Percentiles rank a stretch among this genome's conserved stretches.
These are phyloP conservation scores for Cotesia congregata DNA, from an alignment of 2,888 invertebrate genomes.

Conservation along the genomic window DNA sequence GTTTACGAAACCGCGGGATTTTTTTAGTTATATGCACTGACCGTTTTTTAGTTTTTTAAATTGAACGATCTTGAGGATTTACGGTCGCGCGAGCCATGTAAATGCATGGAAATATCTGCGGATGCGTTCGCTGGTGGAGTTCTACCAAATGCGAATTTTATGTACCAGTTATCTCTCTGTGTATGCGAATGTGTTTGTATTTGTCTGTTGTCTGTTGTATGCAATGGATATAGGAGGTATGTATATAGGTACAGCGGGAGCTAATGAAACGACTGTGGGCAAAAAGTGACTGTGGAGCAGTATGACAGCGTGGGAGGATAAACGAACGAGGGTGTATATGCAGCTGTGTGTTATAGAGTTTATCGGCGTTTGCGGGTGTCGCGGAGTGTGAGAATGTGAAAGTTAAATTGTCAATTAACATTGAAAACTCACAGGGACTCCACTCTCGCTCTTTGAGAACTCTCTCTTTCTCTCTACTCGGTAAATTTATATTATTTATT, in stretches of 20 bases:
- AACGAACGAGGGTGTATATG: neutral
- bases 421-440: constrained; percentile 12
- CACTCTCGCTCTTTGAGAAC: neutral
- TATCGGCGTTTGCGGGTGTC: neutral
- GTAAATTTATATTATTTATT: neutral
- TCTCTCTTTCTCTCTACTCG: neutral
- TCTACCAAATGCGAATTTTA: constrained; percentile 32
- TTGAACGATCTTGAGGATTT: constrained; percentile 46
- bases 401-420: constrained; percentile 44
- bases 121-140: constrained; percentile 31
- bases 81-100: constrained; percentile 41
- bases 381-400: constrained; percentile 23
- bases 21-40: constrained; percentile 15
- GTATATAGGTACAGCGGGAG: neutral
- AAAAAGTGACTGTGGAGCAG: constrained; percentile 9
- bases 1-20: constrained; percentile 17
- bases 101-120: constrained; percentile 43
- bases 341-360: neutral
- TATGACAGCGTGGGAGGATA: neutral
- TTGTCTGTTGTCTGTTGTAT: neutral
- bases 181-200: constrained; percentile 2
- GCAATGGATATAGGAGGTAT: neutral
- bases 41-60: constrained; percentile 30
- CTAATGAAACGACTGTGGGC: constrained; percentile 2
- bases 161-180: constrained; percentile 19